phyloP scores from a whole-genome alignment of 2,797 vertebrate genomes.

The Myotis daubentonii region DNA sequence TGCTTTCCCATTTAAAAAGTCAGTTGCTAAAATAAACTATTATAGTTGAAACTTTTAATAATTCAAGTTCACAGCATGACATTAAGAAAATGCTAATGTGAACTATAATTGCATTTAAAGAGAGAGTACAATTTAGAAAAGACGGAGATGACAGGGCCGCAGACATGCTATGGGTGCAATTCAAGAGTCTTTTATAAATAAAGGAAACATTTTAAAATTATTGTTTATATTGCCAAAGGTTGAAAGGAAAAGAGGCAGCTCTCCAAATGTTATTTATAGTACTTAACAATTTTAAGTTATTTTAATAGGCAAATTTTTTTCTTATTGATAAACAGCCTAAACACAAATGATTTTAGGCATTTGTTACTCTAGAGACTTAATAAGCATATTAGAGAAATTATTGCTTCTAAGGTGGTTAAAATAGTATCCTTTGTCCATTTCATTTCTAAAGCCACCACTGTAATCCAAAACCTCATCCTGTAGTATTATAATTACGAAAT shows the following conservation, averaged over 20 bases:
- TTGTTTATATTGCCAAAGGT: neutral
- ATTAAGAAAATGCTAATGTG: neutral
- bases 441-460: conserved; percentile 6
- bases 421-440: neutral
- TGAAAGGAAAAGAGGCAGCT: neutral
- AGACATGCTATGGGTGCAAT: neutral
- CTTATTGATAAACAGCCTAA: neutral
- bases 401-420: neutral
- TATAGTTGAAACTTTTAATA: neutral
- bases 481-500: neutral
- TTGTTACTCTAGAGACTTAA: neutral
- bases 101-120: neutral
- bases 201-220: conserved; percentile 32
- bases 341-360: conserved; percentile 10
- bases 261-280: neutral
- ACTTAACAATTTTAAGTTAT: neutral
- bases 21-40: conserved; percentile 7
- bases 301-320: neutral
- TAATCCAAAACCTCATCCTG: neutral
- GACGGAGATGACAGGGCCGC: neutral
- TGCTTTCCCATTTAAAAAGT: neutral
- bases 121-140: neutral
- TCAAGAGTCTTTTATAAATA: neutral
- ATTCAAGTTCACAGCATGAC: neutral
- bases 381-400: neutral